Evolutionary conservation across 2,888 invertebrate genomes (phyloP), one percentile per base, ranked within the genome.

Genomic region (Drosophila tripunctata): DNA sequence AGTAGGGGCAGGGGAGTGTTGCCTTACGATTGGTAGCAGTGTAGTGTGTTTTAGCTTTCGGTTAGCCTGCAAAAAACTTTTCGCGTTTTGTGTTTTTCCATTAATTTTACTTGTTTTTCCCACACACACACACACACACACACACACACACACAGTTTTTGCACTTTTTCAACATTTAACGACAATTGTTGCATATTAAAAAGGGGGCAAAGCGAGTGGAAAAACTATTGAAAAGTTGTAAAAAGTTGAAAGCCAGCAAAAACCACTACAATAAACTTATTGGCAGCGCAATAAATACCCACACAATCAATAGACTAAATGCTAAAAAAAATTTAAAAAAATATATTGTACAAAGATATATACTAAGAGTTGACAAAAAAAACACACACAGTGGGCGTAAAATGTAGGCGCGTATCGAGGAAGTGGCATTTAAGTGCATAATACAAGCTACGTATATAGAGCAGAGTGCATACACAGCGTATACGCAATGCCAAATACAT

Each of bases 121-220:
- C 15, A 43, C 24, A 22, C 8, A 22, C 4, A 4, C 8, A 15
- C 22, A 41, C 14, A 24, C 10, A 21, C 24, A 12, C 8, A 22
- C 4, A 4, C 8, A 15, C 22, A 41, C 14, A 24, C 10, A 21
- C 24, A 19, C 27, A 7, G 7, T 24, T 43, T 60, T 44, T 54
- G 15, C 31, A 24, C 33, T 58, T 82, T 38, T 65, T 47, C 35
- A 67, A 64, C 75, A 78, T 77, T 79, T 70, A 69, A 63, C 75
- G 64, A 73, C 81, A 84, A 80, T 84, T 80, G 84, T 81, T 84
- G 79, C 72, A 75, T 75, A 78, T 78, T 81, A 78, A 77, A 38
- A 67, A 63, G 63, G 58, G 8, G 62, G 66, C 71, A 67, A 67
- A 67, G 68, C 51, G 58, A 72, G 72, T 68, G 72, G 56, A 65